Evolutionary conservation across 2,888 invertebrate species (phyloP), one percentile per base, ranked within the genome.

Genomic region (Pseudolycoriella hygida): DNA sequence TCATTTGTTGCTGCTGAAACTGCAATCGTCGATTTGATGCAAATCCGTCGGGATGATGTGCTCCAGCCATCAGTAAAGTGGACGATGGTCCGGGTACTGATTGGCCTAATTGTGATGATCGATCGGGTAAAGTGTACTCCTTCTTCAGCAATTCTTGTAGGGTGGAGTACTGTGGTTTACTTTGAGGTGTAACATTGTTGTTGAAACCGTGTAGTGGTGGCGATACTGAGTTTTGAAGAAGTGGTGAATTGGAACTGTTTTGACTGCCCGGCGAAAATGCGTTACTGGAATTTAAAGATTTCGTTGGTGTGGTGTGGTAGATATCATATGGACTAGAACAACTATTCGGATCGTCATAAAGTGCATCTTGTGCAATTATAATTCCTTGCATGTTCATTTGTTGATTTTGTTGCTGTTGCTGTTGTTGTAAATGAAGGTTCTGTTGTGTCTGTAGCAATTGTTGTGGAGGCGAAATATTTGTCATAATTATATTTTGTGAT

Each of bases 81-180:
- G 71, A 67, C 2, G 46, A 46, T 32, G 69, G 70, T 5, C 70
- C 70, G 10, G 76, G 75, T 19, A 76, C 75, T 6, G 79, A 76
- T 53, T 78, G 77, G 4, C 77, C 78, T 48, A 76, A 54, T 14
- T 71, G 56, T 49, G 34, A 2, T 10, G 71, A 69, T 53, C 74
- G 70, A 49, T 71, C 70, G 10, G 62, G 62, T 57, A 69, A 68
- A 46, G 68, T 68, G 50, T 77, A 77, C 59, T 77, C 73, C 52
- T 79, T 77, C 55, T 80, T 68, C 43, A 85, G 61, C 49, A 86
- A 61, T 55, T 81, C 80, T 43, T 82, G 79, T 20, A 76, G 62
- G 1, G 74, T 72, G 46, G 60, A 71, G 62, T 50, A 50, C 46
- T 57, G 56, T 8, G 50, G 48, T 42, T 51, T 51, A 30, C 45